Conservation (phyloP, 1,140 invertebrate species). For the Sitodiplosis mosellana region DNA sequence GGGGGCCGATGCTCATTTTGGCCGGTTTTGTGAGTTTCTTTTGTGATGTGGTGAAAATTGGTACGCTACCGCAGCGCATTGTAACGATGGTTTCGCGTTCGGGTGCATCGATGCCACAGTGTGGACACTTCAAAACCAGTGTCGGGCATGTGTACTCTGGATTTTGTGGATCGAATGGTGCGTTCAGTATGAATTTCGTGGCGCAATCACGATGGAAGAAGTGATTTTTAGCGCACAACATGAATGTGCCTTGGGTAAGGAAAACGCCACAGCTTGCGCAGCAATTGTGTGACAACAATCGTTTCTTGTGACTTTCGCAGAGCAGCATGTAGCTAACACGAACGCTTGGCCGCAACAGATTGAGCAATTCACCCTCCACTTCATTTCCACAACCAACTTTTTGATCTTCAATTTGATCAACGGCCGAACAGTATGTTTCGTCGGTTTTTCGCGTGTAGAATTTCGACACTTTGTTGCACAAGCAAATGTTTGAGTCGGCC, state of each 20-base stretch:
- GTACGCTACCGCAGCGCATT: conserved; percentile 23
- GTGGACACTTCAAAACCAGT: conserved; percentile 41
- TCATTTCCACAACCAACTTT: conserved; percentile 65
- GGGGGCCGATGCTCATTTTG: conserved; percentile 3
- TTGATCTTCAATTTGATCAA: conserved; percentile 60
- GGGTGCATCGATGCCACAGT: conserved; percentile 46
- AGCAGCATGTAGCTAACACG: conserved; percentile 69
- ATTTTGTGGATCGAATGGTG: conserved; percentile 26
- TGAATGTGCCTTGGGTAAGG: conserved; percentile 51
- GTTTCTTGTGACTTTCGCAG: conserved; percentile 60
- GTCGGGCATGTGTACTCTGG: conserved; percentile 21
- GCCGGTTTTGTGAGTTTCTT: conserved; percentile 14
- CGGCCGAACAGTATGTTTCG: conserved; percentile 36
- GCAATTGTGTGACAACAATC: conserved; percentile 65
- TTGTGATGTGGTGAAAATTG: conserved; percentile 21
- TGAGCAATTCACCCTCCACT: conserved; percentile 30
- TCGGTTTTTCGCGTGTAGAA: conserved; percentile 19
- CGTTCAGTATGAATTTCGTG: conserved; percentile 21
- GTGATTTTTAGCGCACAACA: conserved; percentile 22
- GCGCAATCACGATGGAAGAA: conserved; percentile 24
- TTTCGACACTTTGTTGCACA: conserved; percentile 20
- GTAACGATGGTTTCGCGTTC: conserved; percentile 26
- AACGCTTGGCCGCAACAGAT: conserved; percentile 54
- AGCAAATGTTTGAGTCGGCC: conserved; percentile 10
- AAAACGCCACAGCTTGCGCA: conserved; percentile 82